These are phyloP conservation scores for Abrostola triplasia DNA, from an alignment of 2,888 invertebrate genomes.

Conservation along the genomic window DNA sequence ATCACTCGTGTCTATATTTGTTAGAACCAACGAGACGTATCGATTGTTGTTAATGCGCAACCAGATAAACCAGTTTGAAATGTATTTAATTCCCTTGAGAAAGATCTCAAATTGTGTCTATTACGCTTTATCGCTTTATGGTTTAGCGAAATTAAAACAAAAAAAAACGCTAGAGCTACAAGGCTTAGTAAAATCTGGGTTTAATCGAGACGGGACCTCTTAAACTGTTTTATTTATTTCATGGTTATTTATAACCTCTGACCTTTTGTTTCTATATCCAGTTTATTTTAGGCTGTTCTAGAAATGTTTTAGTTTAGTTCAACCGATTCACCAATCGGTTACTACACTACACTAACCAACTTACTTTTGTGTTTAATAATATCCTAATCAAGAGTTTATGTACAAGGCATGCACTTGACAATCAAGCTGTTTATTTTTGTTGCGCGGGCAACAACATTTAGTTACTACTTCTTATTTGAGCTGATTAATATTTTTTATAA, in stretches of 20 bases:
- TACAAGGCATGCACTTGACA: too few relatives aligned
- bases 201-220: constrained; percentile 21
- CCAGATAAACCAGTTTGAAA: constrained; percentile 67
- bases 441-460: too few relatives aligned
- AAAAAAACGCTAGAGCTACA: constrained; percentile 18
- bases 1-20: constrained; percentile 35
- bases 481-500: too few relatives aligned
- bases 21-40: constrained; percentile 51
- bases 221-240: constrained; percentile 31
- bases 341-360: too few relatives aligned
- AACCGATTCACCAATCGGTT: background rate
- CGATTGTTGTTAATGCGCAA: constrained; percentile 61
- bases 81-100: constrained; percentile 63
- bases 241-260: constrained; percentile 24
- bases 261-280: constrained; percentile 8
- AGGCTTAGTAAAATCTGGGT: constrained; percentile 22
- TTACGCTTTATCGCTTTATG: constrained; percentile 49
- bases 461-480: too few relatives aligned
- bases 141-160: constrained; percentile 43
- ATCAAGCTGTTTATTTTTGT: too few relatives aligned
- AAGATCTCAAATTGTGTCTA: constrained; percentile 57
- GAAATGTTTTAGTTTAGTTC: constrained; percentile 9
- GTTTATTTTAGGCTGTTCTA: constrained; percentile 15
- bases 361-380: too few relatives aligned
- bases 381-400: too few relatives aligned